phyloP scores from a whole-genome alignment of 1,140 invertebrate species.

The Euura lappo region DNA sequence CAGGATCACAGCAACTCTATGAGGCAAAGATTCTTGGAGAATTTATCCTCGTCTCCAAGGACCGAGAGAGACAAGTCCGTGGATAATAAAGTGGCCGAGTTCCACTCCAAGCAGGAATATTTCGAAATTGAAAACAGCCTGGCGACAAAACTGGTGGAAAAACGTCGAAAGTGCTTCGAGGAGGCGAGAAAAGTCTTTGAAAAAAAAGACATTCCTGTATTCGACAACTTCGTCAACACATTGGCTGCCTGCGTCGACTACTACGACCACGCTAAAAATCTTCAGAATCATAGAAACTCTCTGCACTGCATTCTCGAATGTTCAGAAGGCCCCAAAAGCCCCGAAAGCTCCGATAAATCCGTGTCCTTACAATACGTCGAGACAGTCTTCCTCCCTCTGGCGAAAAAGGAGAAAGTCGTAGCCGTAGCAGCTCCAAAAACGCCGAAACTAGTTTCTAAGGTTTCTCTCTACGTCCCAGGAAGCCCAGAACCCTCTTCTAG shows the following conservation, averaged over 20 bases:
- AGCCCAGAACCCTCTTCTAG: background rate
- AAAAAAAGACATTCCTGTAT: background rate
- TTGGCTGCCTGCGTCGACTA: background rate
- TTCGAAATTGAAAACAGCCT: background rate
- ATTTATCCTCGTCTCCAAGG: background rate
- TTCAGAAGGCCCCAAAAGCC: background rate
- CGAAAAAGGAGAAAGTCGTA: background rate
- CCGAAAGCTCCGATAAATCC: background rate
- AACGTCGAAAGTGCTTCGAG: background rate
- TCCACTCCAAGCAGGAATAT: background rate
- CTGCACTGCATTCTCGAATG: background rate
- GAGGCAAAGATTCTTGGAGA: too few relatives aligned
- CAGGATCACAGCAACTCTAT: background rate
- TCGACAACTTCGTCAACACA: background rate
- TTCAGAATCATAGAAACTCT: background rate
- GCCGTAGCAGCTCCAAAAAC: background rate
- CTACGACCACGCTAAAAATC: background rate
- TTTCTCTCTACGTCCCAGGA: background rate
- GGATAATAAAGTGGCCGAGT: background rate
- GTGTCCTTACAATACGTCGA: background rate
- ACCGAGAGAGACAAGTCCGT: background rate
- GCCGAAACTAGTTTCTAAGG: background rate
- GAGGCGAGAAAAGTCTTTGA: background rate
- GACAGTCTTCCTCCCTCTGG: background rate
- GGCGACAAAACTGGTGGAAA: background rate